phyloP scores from a whole-genome alignment of 1,140 invertebrate genomes.

The Brachionus asplanchnoidis region DNA sequence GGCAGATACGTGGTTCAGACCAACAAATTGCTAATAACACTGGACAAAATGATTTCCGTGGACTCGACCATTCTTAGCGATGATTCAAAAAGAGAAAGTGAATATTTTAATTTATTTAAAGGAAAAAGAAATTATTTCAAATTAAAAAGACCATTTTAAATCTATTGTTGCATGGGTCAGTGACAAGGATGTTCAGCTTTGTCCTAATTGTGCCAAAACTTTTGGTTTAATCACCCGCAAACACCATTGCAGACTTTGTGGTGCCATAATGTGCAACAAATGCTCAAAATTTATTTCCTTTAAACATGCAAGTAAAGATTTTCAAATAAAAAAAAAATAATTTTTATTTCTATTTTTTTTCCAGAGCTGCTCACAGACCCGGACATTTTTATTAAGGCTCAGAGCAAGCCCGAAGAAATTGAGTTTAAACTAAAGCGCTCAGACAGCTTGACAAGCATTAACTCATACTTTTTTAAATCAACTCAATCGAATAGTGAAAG shows the following conservation, averaged over 20 bases:
- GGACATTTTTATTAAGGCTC: slow-evolving; percentile 60
- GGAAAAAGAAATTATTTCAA: slow-evolving; percentile 63
- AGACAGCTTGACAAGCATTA: slow-evolving; percentile 54
- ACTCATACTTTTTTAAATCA: slow-evolving; percentile 32
- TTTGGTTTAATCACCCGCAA: slow-evolving; percentile 81
- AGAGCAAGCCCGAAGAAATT: slow-evolving; percentile 56
- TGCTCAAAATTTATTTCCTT: slow-evolving; percentile 83
- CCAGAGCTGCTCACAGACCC: slow-evolving; percentile 13
- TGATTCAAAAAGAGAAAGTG: slow-evolving; percentile 33
- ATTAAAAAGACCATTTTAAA: slow-evolving; percentile 65
- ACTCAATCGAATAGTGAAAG: background rate
- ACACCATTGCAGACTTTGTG: slow-evolving; percentile 93
- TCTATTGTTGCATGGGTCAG: slow-evolving; percentile 85
- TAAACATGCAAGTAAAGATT: slow-evolving; percentile 71
- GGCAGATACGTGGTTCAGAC: slow-evolving; percentile 86
- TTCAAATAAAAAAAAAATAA: background rate
- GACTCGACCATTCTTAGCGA: slow-evolving; percentile 56
- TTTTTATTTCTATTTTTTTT: background rate
- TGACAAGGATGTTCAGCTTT: slow-evolving; percentile 79
- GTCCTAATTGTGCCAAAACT: slow-evolving; percentile 78
- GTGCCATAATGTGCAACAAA: slow-evolving; percentile 85
- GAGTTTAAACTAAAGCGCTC: slow-evolving; percentile 50
- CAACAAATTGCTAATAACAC: slow-evolving; percentile 85
- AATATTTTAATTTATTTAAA: slow-evolving; percentile 67
- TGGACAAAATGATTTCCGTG: slow-evolving; percentile 76